Evolutionary conservation across 2,888 invertebrate genomes (phyloP).

Genomic region (Idaea dimidiata): DNA sequence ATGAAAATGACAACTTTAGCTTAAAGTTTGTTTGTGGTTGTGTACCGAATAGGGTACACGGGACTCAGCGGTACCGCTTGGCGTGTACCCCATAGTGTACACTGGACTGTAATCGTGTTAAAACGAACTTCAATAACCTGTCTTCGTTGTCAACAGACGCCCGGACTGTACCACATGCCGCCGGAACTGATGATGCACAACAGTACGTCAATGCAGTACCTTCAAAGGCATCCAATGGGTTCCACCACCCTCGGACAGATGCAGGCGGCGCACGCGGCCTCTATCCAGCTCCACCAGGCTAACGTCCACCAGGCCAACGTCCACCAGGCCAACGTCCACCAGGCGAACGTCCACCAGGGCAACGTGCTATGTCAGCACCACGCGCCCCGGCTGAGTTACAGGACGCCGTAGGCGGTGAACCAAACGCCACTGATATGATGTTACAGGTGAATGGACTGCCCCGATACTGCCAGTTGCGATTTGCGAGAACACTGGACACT

Average conservation of each 20-base stretch:
- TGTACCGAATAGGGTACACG: too few relatives aligned
- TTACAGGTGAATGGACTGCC: background rate
- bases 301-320: conserved; percentile 22
- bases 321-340: conserved; percentile 8
- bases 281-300: conserved; percentile 28
- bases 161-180: conserved; percentile 76
- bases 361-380: conserved; percentile 13
- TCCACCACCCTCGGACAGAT: conserved; percentile 32
- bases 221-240: conserved; percentile 60
- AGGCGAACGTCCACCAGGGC: conserved; percentile 9
- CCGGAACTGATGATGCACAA: conserved; percentile 71
- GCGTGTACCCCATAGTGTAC: too few relatives aligned
- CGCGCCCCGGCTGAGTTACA: conserved; percentile 40
- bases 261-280: conserved; percentile 41
- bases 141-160: conserved; percentile 47
- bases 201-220: conserved; percentile 69
- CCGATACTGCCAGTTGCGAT: background rate
- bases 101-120: background rate
- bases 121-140: background rate
- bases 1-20: too few relatives aligned
- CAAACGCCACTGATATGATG: conserved; percentile 11
- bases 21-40: too few relatives aligned
- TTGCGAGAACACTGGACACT: background rate
- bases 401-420: conserved; percentile 39
- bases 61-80: too few relatives aligned